Evolutionary conservation across 2,113 vertebrate genomes (phyloP), one percentile per base, ranked within the genome.

Genomic region (Bostrychus sinensis): DNA sequence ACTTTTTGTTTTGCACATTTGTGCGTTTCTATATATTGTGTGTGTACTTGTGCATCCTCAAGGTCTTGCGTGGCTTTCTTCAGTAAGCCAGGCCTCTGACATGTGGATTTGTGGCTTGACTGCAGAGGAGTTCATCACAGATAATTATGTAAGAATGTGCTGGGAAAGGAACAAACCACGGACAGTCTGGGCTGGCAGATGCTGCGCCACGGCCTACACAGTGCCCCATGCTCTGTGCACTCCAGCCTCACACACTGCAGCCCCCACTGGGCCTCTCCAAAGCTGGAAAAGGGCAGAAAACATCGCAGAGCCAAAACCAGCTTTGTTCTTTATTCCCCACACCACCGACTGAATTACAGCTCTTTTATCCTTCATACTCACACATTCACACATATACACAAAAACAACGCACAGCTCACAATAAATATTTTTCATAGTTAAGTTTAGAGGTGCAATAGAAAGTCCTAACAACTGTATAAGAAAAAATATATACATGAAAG

Each of bases 61-160:
- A 69, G 66, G 81, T 62, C 61, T 56, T 41, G 50, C 54, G 59
- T 77, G 51, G 61, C 57, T 71, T 74, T 78, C 69, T 81, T 81
- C 48, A n/a, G 75, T 66, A 75, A 85, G 83, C 83, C 80, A 72
- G 81, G 83, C 61, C 77, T 66, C 62, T 78, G 80, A 82, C 82
- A 80, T 77, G 84, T 86, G 84, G 85, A 81, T 88, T 86, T 89
- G 83, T 81, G 81, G 82, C 69, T 86, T 70, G 63, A 82, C 81
- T 84, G 84, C 83, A 83, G 77, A 89, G 81, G 77, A 86, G 87
- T 86, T 85, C 86, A 88, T 89, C 87, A 80, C 81, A 86, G 83
- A 89, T 88, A 87, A 87, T 89, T 90, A 85, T 78, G 14, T 79
- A 86, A 87, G 81, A 90, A 89, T 89, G 81, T 81, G 66, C 71